Base-by-base conservation (phyloP, 2,797 vertebrate genomes). In the Rachycentron canadum region DNA sequence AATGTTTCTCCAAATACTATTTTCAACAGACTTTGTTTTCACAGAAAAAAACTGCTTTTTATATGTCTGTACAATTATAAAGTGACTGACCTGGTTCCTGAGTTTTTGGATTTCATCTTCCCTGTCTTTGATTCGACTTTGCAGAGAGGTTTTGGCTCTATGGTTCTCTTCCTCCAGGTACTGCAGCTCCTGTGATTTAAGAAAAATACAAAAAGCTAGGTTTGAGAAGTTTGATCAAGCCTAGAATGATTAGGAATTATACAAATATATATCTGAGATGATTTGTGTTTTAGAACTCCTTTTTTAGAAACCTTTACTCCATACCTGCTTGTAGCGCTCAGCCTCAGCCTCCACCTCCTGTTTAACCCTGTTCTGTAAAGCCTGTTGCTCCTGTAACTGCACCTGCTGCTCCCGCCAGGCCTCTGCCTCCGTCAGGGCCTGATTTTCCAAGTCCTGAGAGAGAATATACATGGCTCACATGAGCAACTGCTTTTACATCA, bases 61-160 rank as follows among this genome's bases (percentile, higher is more conserved):
- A 47, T 2, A 69, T 14, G 4, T 4, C 16, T 26, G 16, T 62
- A 8, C 14, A 2, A 34, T 23, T 21, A 40, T 7, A 9, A 61
- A 64, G 34, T 14, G 16, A 57, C 78, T 26, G 82, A 98, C 98
- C 97, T 99, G 98, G 90, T 99, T 99, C 92, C 98, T 96, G 87
- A 99, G 98, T 92, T 99, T 99, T 80, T 99, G 97, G 84, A 99
- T 99, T 92, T 99, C 98, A 65, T 99, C 98, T 80, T 99, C 98
- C 86, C 98, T 82, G 94, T 99, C 97, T 90, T 97, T 96, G 87
- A 99, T 95, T 81, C 97, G 96, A 91, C 95, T 97, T 90, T 99
- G 98, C 83, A 99, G 93, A 25, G 95, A 95, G 65, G 89, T 95
- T 93, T 98, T 98, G 32, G 96, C 95, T 75, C 96, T 95, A 85